Conservation (phyloP, 2,113 vertebrate genomes). For the Engraulis encrasicolus region DNA sequence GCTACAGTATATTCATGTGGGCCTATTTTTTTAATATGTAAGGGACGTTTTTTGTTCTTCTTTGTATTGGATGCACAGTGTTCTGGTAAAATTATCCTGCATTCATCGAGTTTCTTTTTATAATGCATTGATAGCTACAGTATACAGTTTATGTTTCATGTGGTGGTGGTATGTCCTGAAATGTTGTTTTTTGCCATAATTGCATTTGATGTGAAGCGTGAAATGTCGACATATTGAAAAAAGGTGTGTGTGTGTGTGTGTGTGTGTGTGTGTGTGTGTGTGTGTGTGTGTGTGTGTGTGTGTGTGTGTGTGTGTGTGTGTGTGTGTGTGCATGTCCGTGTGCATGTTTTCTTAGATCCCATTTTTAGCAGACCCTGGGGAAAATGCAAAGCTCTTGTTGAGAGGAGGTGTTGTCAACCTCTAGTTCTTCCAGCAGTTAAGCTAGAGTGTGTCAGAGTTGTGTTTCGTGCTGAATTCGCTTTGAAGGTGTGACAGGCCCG, state of each 20-base stretch:
- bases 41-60: too few species aligned
- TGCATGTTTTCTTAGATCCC: background rate
- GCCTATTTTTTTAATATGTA: too few species aligned
- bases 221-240: slow-evolving; percentile 18
- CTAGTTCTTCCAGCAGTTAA: background rate
- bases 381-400: background rate
- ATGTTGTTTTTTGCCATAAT: background rate
- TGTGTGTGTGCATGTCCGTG: too few species aligned
- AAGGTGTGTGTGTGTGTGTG: too few species aligned
- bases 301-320: too few species aligned
- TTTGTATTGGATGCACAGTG: background rate
- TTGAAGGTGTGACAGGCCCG: background rate
- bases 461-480: background rate
- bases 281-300: too few species aligned
- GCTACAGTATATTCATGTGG: too few species aligned
- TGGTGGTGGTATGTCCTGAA: background rate
- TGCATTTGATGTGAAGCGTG: slow-evolving; percentile 9
- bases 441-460: background rate
- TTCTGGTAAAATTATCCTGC: background rate
- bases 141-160: background rate
- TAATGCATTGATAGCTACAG: background rate
- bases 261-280: too few species aligned
- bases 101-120: background rate
- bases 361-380: background rate
- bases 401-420: background rate